phyloP scores from a whole-genome alignment of 2,888 invertebrate genomes.

The Xanthia icteritia region DNA sequence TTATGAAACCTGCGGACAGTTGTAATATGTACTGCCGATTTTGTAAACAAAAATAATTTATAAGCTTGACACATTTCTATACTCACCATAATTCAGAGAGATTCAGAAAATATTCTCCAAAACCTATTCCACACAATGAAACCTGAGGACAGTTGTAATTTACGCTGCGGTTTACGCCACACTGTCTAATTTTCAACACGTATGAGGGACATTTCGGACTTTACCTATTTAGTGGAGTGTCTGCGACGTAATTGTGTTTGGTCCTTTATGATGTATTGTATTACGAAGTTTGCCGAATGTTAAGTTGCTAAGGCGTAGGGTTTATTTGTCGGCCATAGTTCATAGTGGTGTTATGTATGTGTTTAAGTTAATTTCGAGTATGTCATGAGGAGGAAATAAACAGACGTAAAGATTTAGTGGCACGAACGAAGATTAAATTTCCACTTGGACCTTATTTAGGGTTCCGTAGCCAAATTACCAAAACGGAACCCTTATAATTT shows the following conservation, averaged over 20 bases:
- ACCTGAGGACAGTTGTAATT: conserved; percentile 62
- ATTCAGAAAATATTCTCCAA: background rate
- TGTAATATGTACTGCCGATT: conserved; percentile 62
- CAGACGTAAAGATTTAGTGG: background rate
- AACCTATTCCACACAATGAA: conserved; percentile 43
- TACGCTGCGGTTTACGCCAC: conserved; percentile 60
- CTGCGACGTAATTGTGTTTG: conserved; percentile 62
- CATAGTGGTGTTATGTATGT: conserved; percentile 13
- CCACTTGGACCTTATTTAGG: background rate
- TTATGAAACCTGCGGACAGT: conserved; percentile 44
- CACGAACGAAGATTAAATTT: background rate
- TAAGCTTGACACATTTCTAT: too few relatives aligned
- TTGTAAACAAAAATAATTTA: too few relatives aligned
- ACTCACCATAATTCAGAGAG: background rate
- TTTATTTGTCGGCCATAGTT: conserved; percentile 25
- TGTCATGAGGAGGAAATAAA: background rate
- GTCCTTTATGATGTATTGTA: conserved; percentile 59
- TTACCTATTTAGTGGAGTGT: conserved; percentile 62
- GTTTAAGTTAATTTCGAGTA: background rate
- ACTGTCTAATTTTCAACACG: conserved; percentile 68
- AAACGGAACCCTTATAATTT: too few relatives aligned
- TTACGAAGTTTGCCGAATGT: conserved; percentile 44
- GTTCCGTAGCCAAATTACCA: too few relatives aligned
- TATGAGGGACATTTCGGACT: conserved; percentile 66
- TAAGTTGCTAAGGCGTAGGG: conserved; percentile 24